phyloP scores from a whole-genome alignment of 2,888 invertebrate species.

The Apodemia zela region DNA sequence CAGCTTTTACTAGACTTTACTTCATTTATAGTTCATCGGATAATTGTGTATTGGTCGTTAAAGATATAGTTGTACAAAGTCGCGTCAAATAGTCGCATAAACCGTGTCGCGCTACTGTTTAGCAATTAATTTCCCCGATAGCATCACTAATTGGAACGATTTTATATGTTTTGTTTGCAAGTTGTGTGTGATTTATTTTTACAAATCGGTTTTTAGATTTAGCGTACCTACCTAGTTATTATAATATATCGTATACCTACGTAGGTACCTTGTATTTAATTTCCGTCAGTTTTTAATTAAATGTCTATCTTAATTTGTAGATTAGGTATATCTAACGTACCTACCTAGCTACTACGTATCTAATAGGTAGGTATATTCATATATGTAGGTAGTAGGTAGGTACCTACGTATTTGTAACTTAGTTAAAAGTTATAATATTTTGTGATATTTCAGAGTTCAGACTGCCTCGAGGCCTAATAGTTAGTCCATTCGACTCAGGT shows the following conservation, averaged over 20 bases:
- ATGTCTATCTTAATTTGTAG: background rate
- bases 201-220: slow-evolving; percentile 5
- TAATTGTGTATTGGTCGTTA: slow-evolving; percentile 44
- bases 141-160: slow-evolving; percentile 12
- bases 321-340: too few species aligned
- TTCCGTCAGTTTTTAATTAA: background rate
- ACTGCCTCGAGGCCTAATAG: too few species aligned
- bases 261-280: background rate
- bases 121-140: slow-evolving; percentile 10
- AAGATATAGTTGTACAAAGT: background rate
- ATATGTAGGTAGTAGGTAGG: too few species aligned
- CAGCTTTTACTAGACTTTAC: slow-evolving; percentile 48
- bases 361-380: too few species aligned
- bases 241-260: background rate
- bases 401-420: too few species aligned
- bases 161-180: slow-evolving; percentile 9
- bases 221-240: slow-evolving; percentile 8
- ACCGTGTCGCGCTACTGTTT: background rate
- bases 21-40: slow-evolving; percentile 69
- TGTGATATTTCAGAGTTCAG: too few species aligned
- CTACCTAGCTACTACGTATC: too few species aligned
- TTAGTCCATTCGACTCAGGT: too few species aligned
- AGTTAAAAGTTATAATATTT: too few species aligned
- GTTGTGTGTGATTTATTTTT: slow-evolving; percentile 6
- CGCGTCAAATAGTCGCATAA: background rate